Percentiles rank a stretch among this genome's conserved stretches.
Conservation (phyloP, 2,797 vertebrate species). For the Hemitrygon akajei region DNA sequence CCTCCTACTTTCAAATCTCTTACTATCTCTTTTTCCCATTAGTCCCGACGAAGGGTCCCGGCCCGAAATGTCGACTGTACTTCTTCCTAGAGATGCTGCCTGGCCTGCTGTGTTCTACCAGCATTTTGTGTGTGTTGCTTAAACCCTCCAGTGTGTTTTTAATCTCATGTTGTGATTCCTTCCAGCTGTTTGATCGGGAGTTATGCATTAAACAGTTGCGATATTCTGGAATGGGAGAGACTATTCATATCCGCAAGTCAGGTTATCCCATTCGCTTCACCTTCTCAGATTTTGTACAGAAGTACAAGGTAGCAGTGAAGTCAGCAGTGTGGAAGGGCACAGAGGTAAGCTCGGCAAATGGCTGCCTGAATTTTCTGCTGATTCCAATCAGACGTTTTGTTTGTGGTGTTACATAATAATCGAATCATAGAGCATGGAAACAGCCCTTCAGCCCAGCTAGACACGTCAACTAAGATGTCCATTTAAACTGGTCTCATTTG, state of each 20-base stretch:
- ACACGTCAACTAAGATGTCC: not conserved
- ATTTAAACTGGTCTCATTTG: too few relatives aligned
- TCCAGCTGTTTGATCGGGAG: conserved; percentile 81
- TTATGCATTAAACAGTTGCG: conserved; percentile 82
- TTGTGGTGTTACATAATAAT: not conserved
- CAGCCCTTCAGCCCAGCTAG: too few relatives aligned
- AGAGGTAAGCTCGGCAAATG: conserved; percentile 44
- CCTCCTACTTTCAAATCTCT: too few relatives aligned
- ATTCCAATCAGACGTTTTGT: not conserved
- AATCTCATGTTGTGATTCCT: conserved; percentile 21
- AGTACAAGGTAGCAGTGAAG: conserved; percentile 72
- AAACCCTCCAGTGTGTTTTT: not conserved
- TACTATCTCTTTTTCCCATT: too few relatives aligned
- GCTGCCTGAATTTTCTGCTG: not conserved
- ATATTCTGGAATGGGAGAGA: conserved; percentile 97
- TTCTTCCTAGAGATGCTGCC: too few relatives aligned
- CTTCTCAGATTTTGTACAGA: conserved; percentile 75
- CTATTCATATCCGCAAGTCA: conserved; percentile 80
- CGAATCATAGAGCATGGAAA: not conserved
- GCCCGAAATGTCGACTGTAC: too few relatives aligned
- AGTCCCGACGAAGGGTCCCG: too few relatives aligned
- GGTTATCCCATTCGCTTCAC: conserved; percentile 87
- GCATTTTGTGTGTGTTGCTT: too few relatives aligned
- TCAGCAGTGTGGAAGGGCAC: conserved; percentile 55
- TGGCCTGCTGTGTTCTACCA: too few relatives aligned